A percentile compares a stretch with the other conserved stretches of the same genome.
phyloP scores from a whole-genome alignment of 2,797 vertebrate genomes.

The Prionace glauca region DNA sequence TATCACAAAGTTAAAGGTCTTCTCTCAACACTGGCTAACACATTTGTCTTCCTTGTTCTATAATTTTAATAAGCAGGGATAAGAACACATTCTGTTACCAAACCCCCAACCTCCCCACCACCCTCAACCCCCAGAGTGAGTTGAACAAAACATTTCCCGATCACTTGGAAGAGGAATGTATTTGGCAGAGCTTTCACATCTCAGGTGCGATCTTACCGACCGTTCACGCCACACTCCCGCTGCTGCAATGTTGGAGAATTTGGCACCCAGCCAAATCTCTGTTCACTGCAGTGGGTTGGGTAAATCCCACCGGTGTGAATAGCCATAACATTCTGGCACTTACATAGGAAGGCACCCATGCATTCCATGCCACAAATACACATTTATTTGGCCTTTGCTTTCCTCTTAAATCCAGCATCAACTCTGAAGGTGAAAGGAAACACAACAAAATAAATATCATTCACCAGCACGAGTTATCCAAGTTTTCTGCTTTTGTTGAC shows the following conservation, averaged over 20 bases:
- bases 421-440: neutral
- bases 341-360: neutral
- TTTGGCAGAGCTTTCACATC: neutral
- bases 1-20: neutral
- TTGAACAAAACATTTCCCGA: neutral
- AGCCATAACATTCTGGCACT: neutral
- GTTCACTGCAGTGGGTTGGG: too few species aligned
- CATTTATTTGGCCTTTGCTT: neutral
- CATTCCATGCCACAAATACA: neutral
- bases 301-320: too few species aligned
- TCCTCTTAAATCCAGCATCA: neutral
- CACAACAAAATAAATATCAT: neutral
- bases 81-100: too few species aligned
- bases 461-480: neutral
- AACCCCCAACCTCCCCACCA: neutral
- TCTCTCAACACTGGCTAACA: neutral
- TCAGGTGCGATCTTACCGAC: too few species aligned
- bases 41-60: neutral
- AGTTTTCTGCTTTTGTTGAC: neutral
- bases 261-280: too few species aligned
- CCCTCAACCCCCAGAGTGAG: neutral
- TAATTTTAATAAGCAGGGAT: neutral
- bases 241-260: too few species aligned
- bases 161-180: neutral
- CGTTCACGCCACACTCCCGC: too few species aligned